Conservation (phyloP, 2,113 vertebrate species). For the Sardina pilchardus region DNA sequence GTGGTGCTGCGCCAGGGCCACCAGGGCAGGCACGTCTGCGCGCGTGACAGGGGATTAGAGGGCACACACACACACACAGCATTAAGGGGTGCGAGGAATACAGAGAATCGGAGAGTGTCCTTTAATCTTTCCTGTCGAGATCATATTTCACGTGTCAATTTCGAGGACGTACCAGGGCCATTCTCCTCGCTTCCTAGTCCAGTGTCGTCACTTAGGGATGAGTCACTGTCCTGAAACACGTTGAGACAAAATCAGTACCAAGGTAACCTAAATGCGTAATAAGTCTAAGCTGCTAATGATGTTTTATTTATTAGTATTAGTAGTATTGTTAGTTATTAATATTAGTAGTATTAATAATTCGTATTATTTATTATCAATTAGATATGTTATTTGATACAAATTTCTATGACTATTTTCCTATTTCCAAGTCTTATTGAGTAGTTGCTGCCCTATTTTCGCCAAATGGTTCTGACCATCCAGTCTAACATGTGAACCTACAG, state of each 20-base stretch:
- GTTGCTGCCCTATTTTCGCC: background rate
- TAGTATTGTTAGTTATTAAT: too few species aligned
- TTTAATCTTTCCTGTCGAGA: too few species aligned
- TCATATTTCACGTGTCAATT: background rate
- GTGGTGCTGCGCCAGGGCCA: constrained; percentile 67
- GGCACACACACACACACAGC: background rate
- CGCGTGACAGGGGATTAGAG: background rate
- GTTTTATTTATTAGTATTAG: too few species aligned
- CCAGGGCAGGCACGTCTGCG: constrained; percentile 71
- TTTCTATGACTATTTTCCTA: background rate
- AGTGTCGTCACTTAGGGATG: constrained; percentile 65
- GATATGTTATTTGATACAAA: too few species aligned
- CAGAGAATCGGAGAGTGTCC: background rate
- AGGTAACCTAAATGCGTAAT: background rate
- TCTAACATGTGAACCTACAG: background rate
- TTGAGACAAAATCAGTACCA: background rate
- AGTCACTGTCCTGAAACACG: constrained; percentile 72
- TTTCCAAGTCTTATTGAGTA: background rate
- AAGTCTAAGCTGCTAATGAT: too few species aligned
- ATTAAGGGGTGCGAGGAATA: background rate
- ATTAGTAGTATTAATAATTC: too few species aligned
- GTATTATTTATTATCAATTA: too few species aligned
- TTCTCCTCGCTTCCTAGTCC: constrained; percentile 67
- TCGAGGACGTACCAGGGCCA: constrained; percentile 56
- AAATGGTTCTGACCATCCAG: background rate